Evolutionary conservation across 2,797 vertebrate species (phyloP), one percentile per base, ranked within the genome.

Genomic region (Tachyglossus aculeatus): DNA sequence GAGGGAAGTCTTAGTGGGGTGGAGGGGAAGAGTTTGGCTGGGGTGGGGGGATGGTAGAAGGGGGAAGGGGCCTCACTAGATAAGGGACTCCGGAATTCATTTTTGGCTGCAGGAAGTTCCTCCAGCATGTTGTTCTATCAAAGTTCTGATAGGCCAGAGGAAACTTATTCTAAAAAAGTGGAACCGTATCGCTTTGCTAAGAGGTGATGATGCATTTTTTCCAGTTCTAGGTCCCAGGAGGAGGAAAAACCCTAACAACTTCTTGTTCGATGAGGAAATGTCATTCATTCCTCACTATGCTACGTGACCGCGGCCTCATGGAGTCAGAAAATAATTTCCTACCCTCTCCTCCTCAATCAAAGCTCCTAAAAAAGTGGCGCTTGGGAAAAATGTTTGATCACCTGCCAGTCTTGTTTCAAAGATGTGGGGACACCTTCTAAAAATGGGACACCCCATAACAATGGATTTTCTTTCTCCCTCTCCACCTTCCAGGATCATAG

Each of bases 1-100:
- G 85, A 90, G 89, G 89, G 91, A 90, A 88, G 41, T 43, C 63
- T 77, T 37, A 24, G 27, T 41, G 27, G 16, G 5, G 11, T 16
- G 21, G 31, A 25, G 37, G 11, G 3, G 13, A n/a, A n/a, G n/a
- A n/a, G n/a, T n/a, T n/a, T n/a, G n/a, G n/a, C n/a, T n/a, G 31
- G 27, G 47, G 39, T 5, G 14, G 38, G 21, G 19, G 77, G 72
- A 13, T 48, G 54, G 18, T 5, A 14, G 14, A 16, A 24, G 64
- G 66, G 12, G 24, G 27, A 53, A 47, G 39, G 29, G 59, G 44
- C 24, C 81, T 56, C 57, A 67, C 54, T 69, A 80, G 58, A 76
- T 64, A 40, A 72, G 67, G 41, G 60, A n/a, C n/a, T n/a, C n/a
- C n/a, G n/a, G n/a, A n/a, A n/a, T 25, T 60, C 33, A 56, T 68